Conservation (phyloP, 2,797 vertebrate species). For the Siniperca obscura region DNA sequence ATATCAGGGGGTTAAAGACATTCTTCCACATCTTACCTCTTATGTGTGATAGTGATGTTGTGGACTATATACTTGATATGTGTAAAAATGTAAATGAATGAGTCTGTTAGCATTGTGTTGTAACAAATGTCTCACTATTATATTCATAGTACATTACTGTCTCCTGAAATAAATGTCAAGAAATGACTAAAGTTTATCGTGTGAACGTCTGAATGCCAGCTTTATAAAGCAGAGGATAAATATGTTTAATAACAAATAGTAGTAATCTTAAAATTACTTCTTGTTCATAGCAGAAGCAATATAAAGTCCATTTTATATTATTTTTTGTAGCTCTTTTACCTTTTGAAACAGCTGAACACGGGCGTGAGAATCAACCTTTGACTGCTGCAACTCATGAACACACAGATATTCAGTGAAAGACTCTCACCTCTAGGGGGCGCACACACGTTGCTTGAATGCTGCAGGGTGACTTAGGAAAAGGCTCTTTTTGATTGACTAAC, state of each 20-base stretch:
- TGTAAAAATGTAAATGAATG: conserved; percentile 72
- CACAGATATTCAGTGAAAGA: background rate
- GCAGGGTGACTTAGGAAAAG: background rate
- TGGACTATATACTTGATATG: conserved; percentile 70
- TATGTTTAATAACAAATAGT: background rate
- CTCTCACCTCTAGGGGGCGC: conserved; percentile 33
- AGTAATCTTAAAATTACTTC: background rate
- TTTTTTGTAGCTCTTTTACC: background rate
- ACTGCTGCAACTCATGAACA: background rate
- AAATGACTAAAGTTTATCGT: background rate
- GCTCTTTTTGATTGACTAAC: background rate
- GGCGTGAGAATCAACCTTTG: background rate
- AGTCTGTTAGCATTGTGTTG: conserved; percentile 59
- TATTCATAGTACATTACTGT: conserved; percentile 58
- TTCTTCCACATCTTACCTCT: conserved; percentile 76
- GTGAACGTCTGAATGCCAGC: background rate
- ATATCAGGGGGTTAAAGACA: conserved; percentile 47
- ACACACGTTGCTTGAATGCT: background rate
- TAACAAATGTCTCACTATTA: conserved; percentile 58
- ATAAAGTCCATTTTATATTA: background rate
- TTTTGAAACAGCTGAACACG: background rate
- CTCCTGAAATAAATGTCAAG: conserved; percentile 70
- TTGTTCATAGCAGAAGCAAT: background rate
- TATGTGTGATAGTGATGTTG: conserved; percentile 69
- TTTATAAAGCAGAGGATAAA: background rate